These are phyloP conservation scores for Lysandra bellargus DNA, from an alignment of 2,888 invertebrate species.

Conservation along the genomic window DNA sequence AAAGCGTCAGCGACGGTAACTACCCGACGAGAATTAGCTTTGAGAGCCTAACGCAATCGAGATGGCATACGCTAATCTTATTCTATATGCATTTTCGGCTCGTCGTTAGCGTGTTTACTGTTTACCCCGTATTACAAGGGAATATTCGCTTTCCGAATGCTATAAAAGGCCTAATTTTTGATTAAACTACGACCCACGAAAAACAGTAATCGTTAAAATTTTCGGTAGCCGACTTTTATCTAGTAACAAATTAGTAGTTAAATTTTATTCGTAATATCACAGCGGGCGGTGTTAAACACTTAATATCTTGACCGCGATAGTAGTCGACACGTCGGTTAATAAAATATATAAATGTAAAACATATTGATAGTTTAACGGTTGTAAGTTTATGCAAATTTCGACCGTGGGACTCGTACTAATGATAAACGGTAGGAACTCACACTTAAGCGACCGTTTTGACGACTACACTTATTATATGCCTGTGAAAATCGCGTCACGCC, in stretches of 20 bases:
- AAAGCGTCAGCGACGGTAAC: conserved; percentile 59
- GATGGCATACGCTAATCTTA: conserved; percentile 43
- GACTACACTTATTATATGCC: conserved; percentile 40
- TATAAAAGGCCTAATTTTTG: background rate
- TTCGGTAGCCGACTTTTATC: background rate
- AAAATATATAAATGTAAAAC: conserved; percentile 19
- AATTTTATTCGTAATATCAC: conserved; percentile 14
- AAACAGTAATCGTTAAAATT: conserved; percentile 6
- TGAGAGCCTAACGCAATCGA: conserved; percentile 47
- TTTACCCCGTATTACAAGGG: background rate
- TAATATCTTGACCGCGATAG: background rate
- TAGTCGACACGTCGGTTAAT: background rate
- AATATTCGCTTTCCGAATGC: background rate
- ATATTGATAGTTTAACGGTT: conserved; percentile 26
- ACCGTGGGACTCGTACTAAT: conserved; percentile 19
- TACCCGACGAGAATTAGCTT: conserved; percentile 59
- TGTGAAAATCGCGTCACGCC: conserved; percentile 47
- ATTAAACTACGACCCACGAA: background rate
- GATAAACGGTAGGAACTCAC: conserved; percentile 24
- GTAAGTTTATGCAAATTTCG: conserved; percentile 22
- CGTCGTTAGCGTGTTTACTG: conserved; percentile 14
- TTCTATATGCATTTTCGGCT: conserved; percentile 38
- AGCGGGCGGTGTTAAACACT: background rate
- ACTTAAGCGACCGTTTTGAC: conserved; percentile 35
- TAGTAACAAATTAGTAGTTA: conserved; percentile 14